Conservation (phyloP, 2,888 invertebrate genomes). For the Acanthacorydalis orientalis region DNA sequence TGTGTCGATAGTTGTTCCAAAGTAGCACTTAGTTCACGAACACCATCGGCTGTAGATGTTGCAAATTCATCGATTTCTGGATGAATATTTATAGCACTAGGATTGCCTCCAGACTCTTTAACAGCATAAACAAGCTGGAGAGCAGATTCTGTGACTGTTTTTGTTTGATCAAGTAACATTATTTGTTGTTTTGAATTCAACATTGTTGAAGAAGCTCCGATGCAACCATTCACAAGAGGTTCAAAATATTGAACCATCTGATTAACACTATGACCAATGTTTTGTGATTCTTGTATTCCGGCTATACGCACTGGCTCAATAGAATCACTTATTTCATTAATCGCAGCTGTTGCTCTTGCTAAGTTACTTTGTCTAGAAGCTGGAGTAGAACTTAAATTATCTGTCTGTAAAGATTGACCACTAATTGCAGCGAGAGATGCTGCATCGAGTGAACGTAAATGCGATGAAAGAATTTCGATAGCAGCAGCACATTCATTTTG, state of each 20-base stretch:
- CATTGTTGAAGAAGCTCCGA: conserved; percentile 81
- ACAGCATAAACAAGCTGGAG: conserved; percentile 69
- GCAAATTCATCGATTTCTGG: conserved; percentile 69
- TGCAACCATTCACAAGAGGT: conserved; percentile 64
- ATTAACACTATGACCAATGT: conserved; percentile 74
- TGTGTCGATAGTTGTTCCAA: conserved; percentile 72
- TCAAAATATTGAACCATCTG: conserved; percentile 67
- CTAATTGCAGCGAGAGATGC: conserved; percentile 68
- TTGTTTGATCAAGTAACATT: conserved; percentile 73
- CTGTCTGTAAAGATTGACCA: conserved; percentile 11
- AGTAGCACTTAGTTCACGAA: conserved; percentile 63
- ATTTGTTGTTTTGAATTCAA: conserved; percentile 78
- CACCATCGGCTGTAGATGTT: conserved; percentile 57
- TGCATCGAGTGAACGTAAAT: conserved; percentile 70
- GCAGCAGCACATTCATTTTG: conserved; percentile 84
- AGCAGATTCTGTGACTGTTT: conserved; percentile 89
- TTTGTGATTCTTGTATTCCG: conserved; percentile 82
- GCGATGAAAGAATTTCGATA: conserved; percentile 55
- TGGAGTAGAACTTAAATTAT: conserved; percentile 14
- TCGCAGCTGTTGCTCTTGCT: conserved; percentile 36
- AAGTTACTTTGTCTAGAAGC: conserved; percentile 30
- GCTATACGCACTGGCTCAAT: conserved; percentile 72
- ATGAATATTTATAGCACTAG: conserved; percentile 67
- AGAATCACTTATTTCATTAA: conserved; percentile 65
- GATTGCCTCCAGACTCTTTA: conserved; percentile 86